Conservation (phyloP, 35 echinoderm and acorn worm genomes). For the Apostichopus parvimensis region DNA sequence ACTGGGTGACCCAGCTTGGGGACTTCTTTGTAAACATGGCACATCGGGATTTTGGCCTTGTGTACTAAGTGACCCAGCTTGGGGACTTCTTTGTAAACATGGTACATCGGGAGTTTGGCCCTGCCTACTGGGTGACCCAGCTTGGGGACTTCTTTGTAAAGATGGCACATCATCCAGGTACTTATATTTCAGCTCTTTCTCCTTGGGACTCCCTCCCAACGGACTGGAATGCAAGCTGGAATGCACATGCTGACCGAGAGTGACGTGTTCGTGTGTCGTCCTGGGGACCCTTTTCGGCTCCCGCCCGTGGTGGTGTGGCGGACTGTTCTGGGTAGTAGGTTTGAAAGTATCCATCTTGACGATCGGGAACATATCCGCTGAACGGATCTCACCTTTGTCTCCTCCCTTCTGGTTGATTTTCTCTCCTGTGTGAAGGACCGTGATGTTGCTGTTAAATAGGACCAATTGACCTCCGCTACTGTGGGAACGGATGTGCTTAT, state of each 20-base stretch:
- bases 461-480: conserved; percentile 13
- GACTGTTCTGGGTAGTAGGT: background rate
- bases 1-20: background rate
- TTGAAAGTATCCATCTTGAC: conserved; percentile 21
- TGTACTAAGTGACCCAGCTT: too few relatives aligned
- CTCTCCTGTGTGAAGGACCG: background rate
- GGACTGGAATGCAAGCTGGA: background rate
- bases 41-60: too few relatives aligned
- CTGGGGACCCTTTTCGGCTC: background rate
- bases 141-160: background rate
- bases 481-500: conserved; percentile 35
- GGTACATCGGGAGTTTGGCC: too few relatives aligned
- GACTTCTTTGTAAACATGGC: too few relatives aligned
- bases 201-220: background rate
- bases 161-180: background rate
- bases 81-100: too few relatives aligned
- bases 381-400: background rate
- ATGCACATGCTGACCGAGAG: conserved; percentile 32
- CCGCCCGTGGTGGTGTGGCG: too few relatives aligned
- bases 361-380: background rate
- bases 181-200: background rate
- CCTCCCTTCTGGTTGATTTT: background rate
- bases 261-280: conserved; percentile 30
- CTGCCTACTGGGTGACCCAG: too few relatives aligned
- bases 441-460: background rate